A percentile compares a stretch with the other conserved stretches of the same genome.
These are phyloP conservation scores for Epistrophe grossulariae DNA, from an alignment of 2,888 invertebrate genomes.

Conservation along the genomic window DNA sequence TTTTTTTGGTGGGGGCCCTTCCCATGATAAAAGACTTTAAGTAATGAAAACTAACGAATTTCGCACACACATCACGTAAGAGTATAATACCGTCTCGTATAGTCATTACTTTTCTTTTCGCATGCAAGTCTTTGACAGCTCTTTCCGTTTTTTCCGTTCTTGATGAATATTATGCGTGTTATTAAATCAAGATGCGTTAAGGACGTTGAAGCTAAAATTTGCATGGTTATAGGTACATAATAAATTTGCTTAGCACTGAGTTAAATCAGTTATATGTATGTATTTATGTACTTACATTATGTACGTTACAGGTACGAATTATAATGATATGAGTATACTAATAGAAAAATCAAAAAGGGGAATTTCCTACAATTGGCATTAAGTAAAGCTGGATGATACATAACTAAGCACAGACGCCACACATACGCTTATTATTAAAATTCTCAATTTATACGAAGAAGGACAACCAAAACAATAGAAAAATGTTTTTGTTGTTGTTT, in stretches of 20 bases:
- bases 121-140: conserved; percentile 46
- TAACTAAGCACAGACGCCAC: too few relatives aligned
- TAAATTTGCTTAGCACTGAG: not conserved
- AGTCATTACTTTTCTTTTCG: conserved; percentile 15
- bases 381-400: too few relatives aligned
- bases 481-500: too few relatives aligned
- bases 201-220: not conserved
- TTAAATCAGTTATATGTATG: not conserved
- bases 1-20: not conserved
- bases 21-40: not conserved
- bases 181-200: conserved; percentile 18
- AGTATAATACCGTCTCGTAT: not conserved
- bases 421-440: too few relatives aligned
- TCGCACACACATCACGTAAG: not conserved
- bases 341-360: too few relatives aligned
- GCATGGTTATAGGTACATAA: not conserved
- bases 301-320: too few relatives aligned
- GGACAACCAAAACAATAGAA: too few relatives aligned
- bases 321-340: too few relatives aligned
- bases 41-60: not conserved
- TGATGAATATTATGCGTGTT: conserved; percentile 27
- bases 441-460: too few relatives aligned
- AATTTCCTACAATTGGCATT: too few relatives aligned
- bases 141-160: conserved; percentile 42
- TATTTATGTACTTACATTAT: too few relatives aligned